Base-by-base conservation (phyloP, 2,888 invertebrate genomes). In the Mythimna vitellina region DNA sequence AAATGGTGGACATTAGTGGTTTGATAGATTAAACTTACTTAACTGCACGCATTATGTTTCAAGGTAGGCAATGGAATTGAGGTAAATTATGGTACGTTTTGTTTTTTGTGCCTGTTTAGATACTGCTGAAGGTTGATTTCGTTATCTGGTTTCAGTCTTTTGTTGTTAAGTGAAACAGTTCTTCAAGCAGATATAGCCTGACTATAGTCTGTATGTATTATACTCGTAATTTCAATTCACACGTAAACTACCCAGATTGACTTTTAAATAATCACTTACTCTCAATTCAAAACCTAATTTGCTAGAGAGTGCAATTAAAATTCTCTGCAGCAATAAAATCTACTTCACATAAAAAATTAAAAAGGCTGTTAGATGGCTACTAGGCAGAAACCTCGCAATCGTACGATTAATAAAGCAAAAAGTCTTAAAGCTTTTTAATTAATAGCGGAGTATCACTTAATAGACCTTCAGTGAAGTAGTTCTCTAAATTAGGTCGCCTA, bases 1-100 rank as follows among this genome's bases (percentile, higher is more conserved):
- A 78, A 83, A 81, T 76, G 49, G 29, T 57, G 63, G 60, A 62
- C 80, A 77, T 84, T 81, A 83, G 65, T 64, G 79, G 73, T 79
- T 73, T 77, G 72, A 76, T 75, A 69, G 65, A 72, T 78, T 72
- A 74, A 68, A 80, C 68, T 76, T 73, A 75, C 82, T 78, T 79
- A 73, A 75, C 64, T 63, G 53, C 71, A 76, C 73, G 70, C 73
- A 71, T 80, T 82, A 72, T 46, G 54, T 66, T 73, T 76, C 83
- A 82, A 75, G 82, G 78, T 70, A 77, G 64, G 69, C 70, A 70
- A 70, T 68, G 61, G n/a, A 80, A 84, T 76, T 80, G 80, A 63
- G 58, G 65, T 62, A 75, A 77, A 82, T 82, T 82, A 73, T 73
- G 22, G 65, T 53, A 70, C 67, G 62, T 73, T 69, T 67, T 69